Percentiles rank a stretch among this genome's conserved stretches.
These are phyloP conservation scores for Remorina albescens DNA, from an alignment of 2,797 vertebrate species.

Conservation along the genomic window DNA sequence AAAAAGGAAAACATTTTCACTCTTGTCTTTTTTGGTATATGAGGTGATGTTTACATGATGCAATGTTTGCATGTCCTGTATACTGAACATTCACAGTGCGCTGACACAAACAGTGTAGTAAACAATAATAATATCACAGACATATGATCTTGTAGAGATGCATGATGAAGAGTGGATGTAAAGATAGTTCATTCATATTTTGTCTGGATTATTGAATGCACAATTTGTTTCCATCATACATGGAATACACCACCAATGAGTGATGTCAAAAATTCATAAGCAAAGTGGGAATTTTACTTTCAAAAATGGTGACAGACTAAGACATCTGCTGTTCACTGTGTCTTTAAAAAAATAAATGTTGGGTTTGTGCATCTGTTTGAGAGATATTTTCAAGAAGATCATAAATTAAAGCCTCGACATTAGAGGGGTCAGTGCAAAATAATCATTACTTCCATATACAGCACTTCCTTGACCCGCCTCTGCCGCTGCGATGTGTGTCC, in stretches of 20 bases:
- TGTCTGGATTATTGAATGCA: neutral
- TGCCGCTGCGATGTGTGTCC: conserved; percentile 30
- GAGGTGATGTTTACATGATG: conserved; percentile 48
- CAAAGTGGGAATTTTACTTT: neutral
- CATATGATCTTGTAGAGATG: neutral
- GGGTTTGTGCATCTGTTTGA: conserved; percentile 20
- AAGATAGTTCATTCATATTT: neutral
- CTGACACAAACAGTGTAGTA: conserved; percentile 13
- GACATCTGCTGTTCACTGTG: neutral
- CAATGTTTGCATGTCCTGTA: conserved; percentile 43
- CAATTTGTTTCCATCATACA: neutral
- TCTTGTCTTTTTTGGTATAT: conserved; percentile 18
- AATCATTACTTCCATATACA: conserved; percentile 63
- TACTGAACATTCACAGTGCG: conserved; percentile 13
- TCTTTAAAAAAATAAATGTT: conserved; percentile 15
- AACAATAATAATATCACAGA: conserved; percentile 15
- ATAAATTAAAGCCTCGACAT: conserved; percentile 51
- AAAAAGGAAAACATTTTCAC: conserved; percentile 4
- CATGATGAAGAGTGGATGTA: neutral
- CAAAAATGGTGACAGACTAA: conserved; percentile 20
- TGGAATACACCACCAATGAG: neutral
- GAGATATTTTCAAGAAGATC: conserved; percentile 47
- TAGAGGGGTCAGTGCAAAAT: conserved; percentile 52
- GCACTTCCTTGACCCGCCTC: conserved; percentile 59
- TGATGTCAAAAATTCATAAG: neutral